Evolutionary conservation across 2,888 invertebrate species (phyloP), one percentile per base, ranked within the genome.

Genomic region (Epiblema foenella): DNA sequence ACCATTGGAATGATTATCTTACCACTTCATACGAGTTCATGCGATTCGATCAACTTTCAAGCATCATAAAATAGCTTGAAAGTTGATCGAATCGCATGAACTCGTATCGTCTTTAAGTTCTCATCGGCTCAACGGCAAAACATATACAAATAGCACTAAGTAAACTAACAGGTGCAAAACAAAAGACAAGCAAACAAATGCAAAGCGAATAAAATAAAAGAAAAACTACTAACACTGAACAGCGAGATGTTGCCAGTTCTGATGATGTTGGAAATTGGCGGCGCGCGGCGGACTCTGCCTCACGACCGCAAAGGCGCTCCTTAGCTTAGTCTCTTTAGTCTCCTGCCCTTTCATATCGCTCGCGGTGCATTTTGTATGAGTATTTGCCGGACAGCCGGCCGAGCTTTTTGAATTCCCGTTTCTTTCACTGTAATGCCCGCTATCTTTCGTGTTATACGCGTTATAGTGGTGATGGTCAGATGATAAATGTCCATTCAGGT

Each of bases 201-300:
- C 74, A 75, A 82, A 79, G 77, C 74, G 74, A 80, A 72, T 68
- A 67, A 68, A 76, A 62, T 75, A 78, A 80, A 77, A 78, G 71
- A 78, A 62, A 12, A 88, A 83, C 94, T 94, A 95, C 95, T 95
- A 95, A 95, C 95, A 95, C 87, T 95, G 95, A 82, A 95, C 95
- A 81, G 95, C 91, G 85, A 95, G 94, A 88, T 94, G 94, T 87
- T 95, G 95, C 94, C 95, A 95, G 89, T 94, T 90, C 80, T 90
- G 88, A 74, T 88, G 88, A 77, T 83, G 83, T 76, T 89, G 89
- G 69, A 83, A 85, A 87, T 85, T 86, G 82, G 82, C 77, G 81
- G 82, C 88, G 86, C 94, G 91, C 86, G 94, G 93, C 88, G 94
- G 94, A 88, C 90, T 94, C 87, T 94, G 95, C 91, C 94, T 94